phyloP scores from a whole-genome alignment of 2,113 vertebrate genomes.

The Aplodontia rufa region DNA sequence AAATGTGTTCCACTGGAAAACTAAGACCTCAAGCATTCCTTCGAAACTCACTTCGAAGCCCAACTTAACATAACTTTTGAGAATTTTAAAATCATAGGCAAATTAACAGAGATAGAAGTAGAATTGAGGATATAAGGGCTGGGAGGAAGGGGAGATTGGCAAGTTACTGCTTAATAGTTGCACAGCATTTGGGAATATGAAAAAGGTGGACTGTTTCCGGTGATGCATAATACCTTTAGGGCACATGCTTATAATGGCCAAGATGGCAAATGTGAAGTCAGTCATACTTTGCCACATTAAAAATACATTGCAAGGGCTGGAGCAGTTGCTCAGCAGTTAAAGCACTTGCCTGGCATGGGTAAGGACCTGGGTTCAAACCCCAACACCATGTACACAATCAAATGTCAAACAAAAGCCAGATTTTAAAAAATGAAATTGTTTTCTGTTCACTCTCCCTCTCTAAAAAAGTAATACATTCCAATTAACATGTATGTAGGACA shows the following conservation, averaged over 20 bases:
- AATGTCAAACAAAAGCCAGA: too few species aligned
- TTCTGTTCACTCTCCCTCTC: too few species aligned
- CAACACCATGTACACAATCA: too few species aligned
- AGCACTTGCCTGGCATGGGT: too few species aligned
- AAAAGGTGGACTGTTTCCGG: not conserved
- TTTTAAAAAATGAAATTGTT: too few species aligned
- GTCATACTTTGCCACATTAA: not conserved
- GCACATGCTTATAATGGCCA: not conserved
- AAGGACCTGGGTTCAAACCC: too few species aligned
- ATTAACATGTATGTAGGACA: not conserved
- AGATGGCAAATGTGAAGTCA: not conserved
- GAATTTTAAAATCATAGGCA: not conserved
- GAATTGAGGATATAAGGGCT: not conserved
- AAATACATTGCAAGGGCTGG: not conserved
- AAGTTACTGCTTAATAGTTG: not conserved
- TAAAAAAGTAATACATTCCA: too few species aligned
- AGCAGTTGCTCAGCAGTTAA: too few species aligned
- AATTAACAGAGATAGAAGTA: not conserved
- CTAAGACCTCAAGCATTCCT: not conserved
- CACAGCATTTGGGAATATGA: not conserved
- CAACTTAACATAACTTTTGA: not conserved
- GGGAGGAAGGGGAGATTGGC: rapidly evolving
- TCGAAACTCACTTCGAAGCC: not conserved
- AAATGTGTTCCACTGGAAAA: not conserved
- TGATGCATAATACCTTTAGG: not conserved